Conservation (phyloP, 2,888 invertebrate species). For the Polyommatus icarus region DNA sequence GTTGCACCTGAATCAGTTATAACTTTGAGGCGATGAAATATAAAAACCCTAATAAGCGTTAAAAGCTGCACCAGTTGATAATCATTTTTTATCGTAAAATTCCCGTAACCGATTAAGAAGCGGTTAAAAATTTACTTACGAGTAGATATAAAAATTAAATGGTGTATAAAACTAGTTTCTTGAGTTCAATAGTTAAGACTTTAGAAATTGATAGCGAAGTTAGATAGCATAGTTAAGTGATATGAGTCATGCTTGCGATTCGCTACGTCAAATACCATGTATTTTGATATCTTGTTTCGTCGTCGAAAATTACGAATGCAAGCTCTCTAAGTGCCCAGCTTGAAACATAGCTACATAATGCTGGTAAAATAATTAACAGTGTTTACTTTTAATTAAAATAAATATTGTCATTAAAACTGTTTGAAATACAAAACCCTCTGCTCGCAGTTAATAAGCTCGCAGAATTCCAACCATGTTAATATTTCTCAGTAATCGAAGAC, state of each 20-base stretch:
- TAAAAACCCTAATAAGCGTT: conserved; percentile 17
- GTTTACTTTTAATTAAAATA: background rate
- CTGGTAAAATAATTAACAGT: background rate
- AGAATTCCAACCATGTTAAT: conserved; percentile 13
- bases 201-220: too few relatives aligned
- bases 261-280: background rate
- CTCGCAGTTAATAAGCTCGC: background rate
- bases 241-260: too few relatives aligned
- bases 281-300: background rate
- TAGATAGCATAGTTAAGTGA: too few relatives aligned
- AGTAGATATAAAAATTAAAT: too few relatives aligned
- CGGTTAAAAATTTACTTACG: background rate
- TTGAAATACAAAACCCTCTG: background rate
- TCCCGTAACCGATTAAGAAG: conserved; percentile 1
- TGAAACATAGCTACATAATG: background rate
- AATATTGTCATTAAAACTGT: background rate
- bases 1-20: background rate
- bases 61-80: background rate
- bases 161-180: background rate
- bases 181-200: too few relatives aligned
- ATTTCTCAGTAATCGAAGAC: conserved; percentile 22
- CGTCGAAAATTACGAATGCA: background rate
- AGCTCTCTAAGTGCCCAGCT: background rate
- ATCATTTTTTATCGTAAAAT: background rate
- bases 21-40: conserved; percentile 19